Evolutionary conservation across 1,140 invertebrate species (phyloP).

Genomic region (Drosophila pseudoobscura): DNA sequence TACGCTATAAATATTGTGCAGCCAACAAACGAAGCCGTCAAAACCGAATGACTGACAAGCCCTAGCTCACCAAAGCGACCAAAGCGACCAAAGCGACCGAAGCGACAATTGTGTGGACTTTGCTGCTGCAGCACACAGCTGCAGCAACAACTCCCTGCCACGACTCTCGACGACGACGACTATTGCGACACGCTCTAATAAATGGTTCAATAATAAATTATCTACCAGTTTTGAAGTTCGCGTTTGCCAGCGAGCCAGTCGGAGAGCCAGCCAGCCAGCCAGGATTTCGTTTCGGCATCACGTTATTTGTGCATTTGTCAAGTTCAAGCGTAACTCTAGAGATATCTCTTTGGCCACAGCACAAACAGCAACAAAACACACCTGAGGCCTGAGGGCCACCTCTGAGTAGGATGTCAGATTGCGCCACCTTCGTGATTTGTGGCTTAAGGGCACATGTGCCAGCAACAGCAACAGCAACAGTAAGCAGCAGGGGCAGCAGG

Average conservation of each 20-base stretch:
- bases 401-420: slow-evolving; percentile 75
- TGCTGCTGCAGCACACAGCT: slow-evolving; percentile 6
- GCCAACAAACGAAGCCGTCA: slow-evolving; percentile 58
- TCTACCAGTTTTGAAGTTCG: slow-evolving; percentile 30
- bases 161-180: slow-evolving; percentile 29
- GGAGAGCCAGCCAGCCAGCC: slow-evolving; percentile 21
- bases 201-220: slow-evolving; percentile 80
- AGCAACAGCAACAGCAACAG: no score
- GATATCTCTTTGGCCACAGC: slow-evolving; percentile 31
- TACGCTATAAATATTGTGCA: slow-evolving; percentile 58
- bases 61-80: slow-evolving; percentile 23
- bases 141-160: slow-evolving; percentile 12
- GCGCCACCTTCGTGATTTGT: slow-evolving; percentile 80
- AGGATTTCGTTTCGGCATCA: slow-evolving; percentile 66
- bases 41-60: slow-evolving; percentile 68
- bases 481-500: no score
- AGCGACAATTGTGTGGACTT: slow-evolving; percentile 59
- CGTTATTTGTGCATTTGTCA: slow-evolving; percentile 80
- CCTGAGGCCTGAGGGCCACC: slow-evolving; percentile 41
- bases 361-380: background rate
- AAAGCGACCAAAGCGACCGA: no score
- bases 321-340: slow-evolving; percentile 76
- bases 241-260: slow-evolving; percentile 17
- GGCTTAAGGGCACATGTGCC: slow-evolving; percentile 72
- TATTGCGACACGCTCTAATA: slow-evolving; percentile 70